Conservation (phyloP, 2,113 vertebrate genomes). For the Cheilinus undulatus region DNA sequence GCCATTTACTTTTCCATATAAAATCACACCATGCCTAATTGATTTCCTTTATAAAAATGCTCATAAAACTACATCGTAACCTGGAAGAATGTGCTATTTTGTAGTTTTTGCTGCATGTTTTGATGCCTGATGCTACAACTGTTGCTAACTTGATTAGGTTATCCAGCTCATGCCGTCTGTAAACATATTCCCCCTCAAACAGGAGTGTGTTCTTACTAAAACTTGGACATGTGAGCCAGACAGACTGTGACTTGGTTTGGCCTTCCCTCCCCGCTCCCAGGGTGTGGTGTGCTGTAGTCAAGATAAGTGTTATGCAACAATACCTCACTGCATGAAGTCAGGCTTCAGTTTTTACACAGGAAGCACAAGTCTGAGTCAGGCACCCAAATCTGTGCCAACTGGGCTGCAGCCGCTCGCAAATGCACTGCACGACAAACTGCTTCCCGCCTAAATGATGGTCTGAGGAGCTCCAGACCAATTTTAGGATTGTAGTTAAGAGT, state of each 20-base stretch:
- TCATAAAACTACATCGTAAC: slow-evolving; percentile 32
- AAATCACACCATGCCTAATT: slow-evolving; percentile 53
- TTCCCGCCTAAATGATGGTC: slow-evolving; percentile 21
- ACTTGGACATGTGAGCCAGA: slow-evolving; percentile 48
- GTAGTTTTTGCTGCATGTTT: slow-evolving; percentile 20
- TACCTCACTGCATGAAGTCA: slow-evolving; percentile 71
- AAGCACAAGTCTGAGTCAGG: slow-evolving; percentile 77
- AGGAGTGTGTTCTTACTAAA: slow-evolving; percentile 27
- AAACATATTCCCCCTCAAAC: slow-evolving; percentile 21
- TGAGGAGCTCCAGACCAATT: neutral
- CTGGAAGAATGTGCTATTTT: slow-evolving; percentile 14
- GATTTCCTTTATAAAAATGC: slow-evolving; percentile 61
- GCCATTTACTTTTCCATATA: slow-evolving; percentile 63
- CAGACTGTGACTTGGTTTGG: slow-evolving; percentile 60
- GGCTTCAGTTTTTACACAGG: slow-evolving; percentile 72
- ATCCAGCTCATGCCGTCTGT: neutral
- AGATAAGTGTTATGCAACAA: slow-evolving; percentile 81
- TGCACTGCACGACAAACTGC: slow-evolving; percentile 53
- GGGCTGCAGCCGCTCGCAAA: slow-evolving; percentile 49
- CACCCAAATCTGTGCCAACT: slow-evolving; percentile 60
- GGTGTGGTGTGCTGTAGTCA: slow-evolving; percentile 70
- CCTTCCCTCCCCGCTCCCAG: slow-evolving; percentile 65
- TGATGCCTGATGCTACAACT: slow-evolving; percentile 15
- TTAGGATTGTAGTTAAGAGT: neutral
- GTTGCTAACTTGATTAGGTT: neutral